phyloP scores from a whole-genome alignment of 35 echinoderm and acorn worm species.

The Nesometra sesokonis region DNA sequence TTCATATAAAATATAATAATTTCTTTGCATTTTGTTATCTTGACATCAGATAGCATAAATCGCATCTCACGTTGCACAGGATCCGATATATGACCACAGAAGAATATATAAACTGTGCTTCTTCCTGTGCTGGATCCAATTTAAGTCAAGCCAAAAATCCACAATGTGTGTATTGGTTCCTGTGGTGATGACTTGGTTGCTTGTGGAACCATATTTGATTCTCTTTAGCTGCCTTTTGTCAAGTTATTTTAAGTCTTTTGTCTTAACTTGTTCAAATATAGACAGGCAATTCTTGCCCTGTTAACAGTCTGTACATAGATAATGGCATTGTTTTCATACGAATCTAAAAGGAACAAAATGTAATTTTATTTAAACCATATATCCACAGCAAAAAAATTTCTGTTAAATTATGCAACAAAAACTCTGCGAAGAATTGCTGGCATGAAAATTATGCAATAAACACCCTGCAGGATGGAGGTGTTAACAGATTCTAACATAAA shows the following conservation, averaged over 20 bases:
- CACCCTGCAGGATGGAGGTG: too few relatives aligned
- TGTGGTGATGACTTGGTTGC: too few relatives aligned
- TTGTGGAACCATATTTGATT: too few relatives aligned
- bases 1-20: background rate
- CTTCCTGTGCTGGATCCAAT: background rate
- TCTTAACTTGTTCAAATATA: constrained; percentile 73
- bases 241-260: too few relatives aligned
- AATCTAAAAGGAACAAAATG: constrained; percentile 44
- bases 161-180: too few relatives aligned
- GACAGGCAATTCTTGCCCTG: constrained; percentile 92
- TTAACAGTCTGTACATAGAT: constrained; percentile 96
- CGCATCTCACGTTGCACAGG: background rate
- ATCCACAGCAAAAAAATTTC: too few relatives aligned
- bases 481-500: too few relatives aligned
- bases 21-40: background rate
- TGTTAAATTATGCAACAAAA: too few relatives aligned
- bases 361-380: background rate
- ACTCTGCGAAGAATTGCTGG: too few relatives aligned
- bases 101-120: background rate
- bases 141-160: background rate
- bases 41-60: background rate
- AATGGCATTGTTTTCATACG: constrained; percentile 99
- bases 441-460: too few relatives aligned
- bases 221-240: too few relatives aligned
- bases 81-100: background rate